A percentile compares a stretch with the other conserved stretches of the same genome.
Conservation (phyloP, 2,113 vertebrate genomes). For the Ellobius talpinus region DNA sequence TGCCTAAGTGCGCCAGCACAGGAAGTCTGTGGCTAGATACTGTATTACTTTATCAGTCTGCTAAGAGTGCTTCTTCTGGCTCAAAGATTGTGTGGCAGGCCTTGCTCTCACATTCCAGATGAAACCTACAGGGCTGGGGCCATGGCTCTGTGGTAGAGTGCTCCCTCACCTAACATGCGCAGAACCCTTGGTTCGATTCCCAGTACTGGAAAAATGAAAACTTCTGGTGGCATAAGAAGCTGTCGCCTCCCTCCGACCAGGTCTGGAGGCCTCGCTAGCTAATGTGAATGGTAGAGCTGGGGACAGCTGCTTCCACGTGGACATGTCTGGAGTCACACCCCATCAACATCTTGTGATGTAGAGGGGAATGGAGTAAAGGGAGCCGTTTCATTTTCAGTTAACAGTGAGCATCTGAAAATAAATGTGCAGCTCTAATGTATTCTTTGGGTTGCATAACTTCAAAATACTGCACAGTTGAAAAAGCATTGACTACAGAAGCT, state of each 20-base stretch:
- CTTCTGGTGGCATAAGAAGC: no score
- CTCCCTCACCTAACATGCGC: background rate
- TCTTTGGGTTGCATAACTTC: background rate
- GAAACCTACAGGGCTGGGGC: no score
- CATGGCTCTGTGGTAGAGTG: background rate
- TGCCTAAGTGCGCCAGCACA: background rate
- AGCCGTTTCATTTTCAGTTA: background rate
- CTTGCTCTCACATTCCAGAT: background rate
- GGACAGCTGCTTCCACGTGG: background rate
- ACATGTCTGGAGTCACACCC: no score
- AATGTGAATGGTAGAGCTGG: accelerated
- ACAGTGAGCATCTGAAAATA: background rate
- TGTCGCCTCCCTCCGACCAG: background rate
- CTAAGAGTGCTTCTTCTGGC: background rate
- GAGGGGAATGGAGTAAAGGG: background rate
- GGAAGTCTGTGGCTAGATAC: background rate
- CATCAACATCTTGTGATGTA: background rate
- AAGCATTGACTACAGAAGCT: no score
- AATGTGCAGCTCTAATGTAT: background rate
- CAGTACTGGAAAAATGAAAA: background rate
- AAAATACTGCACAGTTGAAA: background rate
- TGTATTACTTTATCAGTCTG: no score
- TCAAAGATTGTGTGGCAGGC: background rate
- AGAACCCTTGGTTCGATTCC: background rate
- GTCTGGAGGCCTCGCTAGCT: background rate